Base-by-base conservation (phyloP, 2,888 invertebrate species). In the Sycophila texana region DNA sequence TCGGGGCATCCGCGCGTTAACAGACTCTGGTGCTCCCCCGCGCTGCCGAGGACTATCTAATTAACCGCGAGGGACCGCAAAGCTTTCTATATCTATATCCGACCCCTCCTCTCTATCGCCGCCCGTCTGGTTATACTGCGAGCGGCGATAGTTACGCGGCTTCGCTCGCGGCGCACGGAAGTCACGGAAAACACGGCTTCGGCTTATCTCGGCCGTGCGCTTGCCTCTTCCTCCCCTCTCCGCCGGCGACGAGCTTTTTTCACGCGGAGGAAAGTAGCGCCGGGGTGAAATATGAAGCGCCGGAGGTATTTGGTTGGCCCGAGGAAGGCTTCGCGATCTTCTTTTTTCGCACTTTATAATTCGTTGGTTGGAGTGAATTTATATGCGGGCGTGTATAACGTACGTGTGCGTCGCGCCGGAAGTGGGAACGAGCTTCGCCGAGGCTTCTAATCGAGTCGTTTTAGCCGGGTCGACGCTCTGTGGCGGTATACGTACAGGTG, bases 11-110 rank as follows among this genome's bases (percentile, higher is more conserved):
- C 26, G 67, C 60, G 65, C 20, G 74, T 74, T 74, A 67, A 74
- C 66, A 74, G 58, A 74, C 74, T 30, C 57, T 20, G n/a, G 18
- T 55, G 47, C 12, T 18, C 58, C 47, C 49, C 13, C 63, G 18
- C 67, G 39, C 20, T 16, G 65, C 53, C 26, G 26, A 2, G 2
- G 3, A 53, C 51, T 72, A 67, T 78, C 74, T 74, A 74, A 78
- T 78, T 73, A 74, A 78, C 67, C 78, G 47, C 78, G 61, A 20
- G 71, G 65, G 77, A 71, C 53, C 39, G 13, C 16, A 51, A n/a
- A 57, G 30, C 47, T 51, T 51, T 30, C 39, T 39, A n/a, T 47
- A 18, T 39, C 5, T 39, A 39, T 39, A 7, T 10, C 39, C 39
- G 39, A 39, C 63, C n/a, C 47, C n/a, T n/a, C 39, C 63, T 63